A percentile compares a stretch with the other conserved stretches of the same genome.
Conservation (phyloP, 2,797 vertebrate genomes). For the Periophthalmus magnuspinnatus region DNA sequence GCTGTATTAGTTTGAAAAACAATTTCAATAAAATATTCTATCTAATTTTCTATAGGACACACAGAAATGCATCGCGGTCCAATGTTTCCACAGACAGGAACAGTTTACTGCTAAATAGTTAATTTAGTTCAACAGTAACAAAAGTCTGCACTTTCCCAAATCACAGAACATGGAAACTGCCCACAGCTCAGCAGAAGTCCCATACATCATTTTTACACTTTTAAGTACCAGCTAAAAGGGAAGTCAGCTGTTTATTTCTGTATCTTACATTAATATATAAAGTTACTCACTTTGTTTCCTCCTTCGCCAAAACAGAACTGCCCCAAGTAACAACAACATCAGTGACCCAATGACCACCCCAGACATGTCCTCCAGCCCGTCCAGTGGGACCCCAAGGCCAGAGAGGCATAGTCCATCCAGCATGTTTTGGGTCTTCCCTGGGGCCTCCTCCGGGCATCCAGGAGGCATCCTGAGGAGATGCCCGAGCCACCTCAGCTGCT, state of each 20-base stretch:
- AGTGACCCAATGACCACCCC: conserved; percentile 71
- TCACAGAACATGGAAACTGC: not conserved
- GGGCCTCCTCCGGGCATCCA: too few relatives aligned
- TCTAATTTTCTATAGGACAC: too few relatives aligned
- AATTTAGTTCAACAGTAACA: not conserved
- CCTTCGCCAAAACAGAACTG: not conserved
- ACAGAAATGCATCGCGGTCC: not conserved
- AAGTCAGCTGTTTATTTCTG: not conserved
- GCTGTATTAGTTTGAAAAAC: not conserved
- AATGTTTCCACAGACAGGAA: too few relatives aligned
- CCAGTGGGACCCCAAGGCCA: too few relatives aligned
- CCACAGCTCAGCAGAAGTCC: too few relatives aligned
- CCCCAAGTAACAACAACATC: conserved; percentile 54
- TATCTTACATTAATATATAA: not conserved
- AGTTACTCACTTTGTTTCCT: conserved; percentile 53
- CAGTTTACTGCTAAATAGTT: not conserved
- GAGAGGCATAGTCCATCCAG: too few relatives aligned
- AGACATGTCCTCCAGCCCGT: too few relatives aligned
- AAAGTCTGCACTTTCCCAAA: conserved; percentile 5
- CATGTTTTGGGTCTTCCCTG: too few relatives aligned
- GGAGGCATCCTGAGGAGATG: too few relatives aligned
- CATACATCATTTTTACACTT: not conserved
- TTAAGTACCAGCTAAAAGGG: not conserved
- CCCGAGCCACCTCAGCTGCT: too few relatives aligned
- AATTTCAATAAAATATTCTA: not conserved